Base-by-base conservation (phyloP, 2,113 vertebrate genomes). In the Nyctereutes procyonoides region DNA sequence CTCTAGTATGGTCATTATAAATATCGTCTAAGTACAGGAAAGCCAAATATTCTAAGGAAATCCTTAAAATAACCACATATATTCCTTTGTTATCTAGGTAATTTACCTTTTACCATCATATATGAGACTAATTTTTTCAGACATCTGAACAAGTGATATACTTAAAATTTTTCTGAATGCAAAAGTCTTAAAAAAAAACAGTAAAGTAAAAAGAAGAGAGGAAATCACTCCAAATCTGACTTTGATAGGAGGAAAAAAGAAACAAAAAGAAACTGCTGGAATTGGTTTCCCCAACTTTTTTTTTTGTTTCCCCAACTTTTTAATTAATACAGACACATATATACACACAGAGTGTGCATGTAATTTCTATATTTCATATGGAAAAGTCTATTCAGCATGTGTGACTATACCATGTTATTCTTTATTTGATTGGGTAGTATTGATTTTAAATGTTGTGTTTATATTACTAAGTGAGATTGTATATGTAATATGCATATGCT, bases 61-160 rank as follows among this genome's bases (percentile, higher is more conserved):
- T 80, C 38, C 12, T 84, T 16, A 35, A 28, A 88, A 92, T 62
- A 93, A 73, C 74, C 20, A 60, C 76, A 65, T 55, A 60, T 22
- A 85, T 86, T 94, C 81, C 19, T 80, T 90, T 11, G 48, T 90
- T 88, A 14, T 16, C 95, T 71, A 55, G 95, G 73, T 51, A 73
- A 96, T 88, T 90, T 60, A 60, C 12, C 77, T 81, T 86, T 56
- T 26, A 19, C 5, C 48, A 83, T 56, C 71, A 77, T 32, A 62
- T 9, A 38, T 80, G 74, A 90, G 53, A n/a, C 13, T 73, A 51
- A 32, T 35, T 85, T 83, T 76, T 95, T 83, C 20, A 58, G 80
- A 89, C 82, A 89, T 28, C 80, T 89, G n/a, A 74, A 53, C 6
- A 35, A 56, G 10, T 48, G 79, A 93, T 22, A 26, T 20, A 38